phyloP scores from a whole-genome alignment of 2,113 vertebrate species.

The Sclerurus mexicanus region DNA sequence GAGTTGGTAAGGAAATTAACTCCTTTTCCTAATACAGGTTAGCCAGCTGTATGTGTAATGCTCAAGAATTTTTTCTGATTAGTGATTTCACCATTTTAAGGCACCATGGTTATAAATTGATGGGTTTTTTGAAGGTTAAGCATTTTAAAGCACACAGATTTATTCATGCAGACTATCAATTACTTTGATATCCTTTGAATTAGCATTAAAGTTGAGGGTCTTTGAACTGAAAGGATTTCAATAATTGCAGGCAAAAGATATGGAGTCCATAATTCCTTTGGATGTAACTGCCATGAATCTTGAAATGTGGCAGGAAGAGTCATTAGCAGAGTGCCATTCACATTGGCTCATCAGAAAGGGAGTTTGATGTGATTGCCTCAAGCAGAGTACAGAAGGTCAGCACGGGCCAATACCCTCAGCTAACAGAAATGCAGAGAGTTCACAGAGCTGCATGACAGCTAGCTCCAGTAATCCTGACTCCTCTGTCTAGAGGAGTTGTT shows the following conservation, averaged over 20 bases:
- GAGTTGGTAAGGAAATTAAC: neutral
- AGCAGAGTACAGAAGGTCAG: conserved; percentile 42
- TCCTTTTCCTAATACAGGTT: neutral
- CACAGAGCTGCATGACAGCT: conserved; percentile 20
- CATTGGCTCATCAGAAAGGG: conserved; percentile 31
- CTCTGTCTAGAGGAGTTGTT: conserved; percentile 38
- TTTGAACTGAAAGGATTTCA: conserved; percentile 50
- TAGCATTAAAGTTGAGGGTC: conserved; percentile 15
- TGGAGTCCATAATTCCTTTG: conserved; percentile 41
- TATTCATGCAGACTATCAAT: conserved; percentile 47
- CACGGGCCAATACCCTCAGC: conserved; percentile 16
- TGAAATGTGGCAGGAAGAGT: conserved; percentile 52
- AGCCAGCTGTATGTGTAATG: neutral
- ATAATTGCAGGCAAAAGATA: conserved; percentile 49
- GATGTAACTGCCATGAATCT: conserved; percentile 46
- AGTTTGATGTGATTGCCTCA: conserved; percentile 62
- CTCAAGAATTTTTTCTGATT: conserved; percentile 5
- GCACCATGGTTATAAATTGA: conserved; percentile 7
- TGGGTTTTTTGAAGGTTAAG: conserved; percentile 13
- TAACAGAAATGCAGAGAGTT: conserved; percentile 35
- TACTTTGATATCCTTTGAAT: conserved; percentile 50
- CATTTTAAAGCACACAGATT: conserved; percentile 39
- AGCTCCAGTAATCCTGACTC: conserved; percentile 52
- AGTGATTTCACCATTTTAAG: conserved; percentile 1
- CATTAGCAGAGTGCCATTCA: conserved; percentile 58